phyloP scores from a whole-genome alignment of 2,888 invertebrate genomes.

The Hypolimnas misippus region DNA sequence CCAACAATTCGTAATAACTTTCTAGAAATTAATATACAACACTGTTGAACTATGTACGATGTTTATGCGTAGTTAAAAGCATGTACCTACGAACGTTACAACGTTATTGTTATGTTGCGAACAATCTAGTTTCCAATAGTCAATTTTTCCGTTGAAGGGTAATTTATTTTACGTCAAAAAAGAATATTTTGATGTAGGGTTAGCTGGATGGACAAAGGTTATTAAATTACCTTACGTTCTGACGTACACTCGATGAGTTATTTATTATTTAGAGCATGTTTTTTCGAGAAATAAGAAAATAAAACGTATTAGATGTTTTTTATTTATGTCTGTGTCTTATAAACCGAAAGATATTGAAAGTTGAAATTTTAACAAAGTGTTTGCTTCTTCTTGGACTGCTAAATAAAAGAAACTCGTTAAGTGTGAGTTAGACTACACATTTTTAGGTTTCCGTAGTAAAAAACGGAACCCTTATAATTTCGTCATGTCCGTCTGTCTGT shows the following conservation, averaged over 20 bases:
- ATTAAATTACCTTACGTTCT: slow-evolving; percentile 23
- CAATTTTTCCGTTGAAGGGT: slow-evolving; percentile 2
- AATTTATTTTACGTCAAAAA: slow-evolving; percentile 9
- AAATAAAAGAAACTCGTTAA: too few species aligned
- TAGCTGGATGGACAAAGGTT: slow-evolving; percentile 17
- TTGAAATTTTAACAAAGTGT: slow-evolving; percentile 18
- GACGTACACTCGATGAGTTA: slow-evolving; percentile 17
- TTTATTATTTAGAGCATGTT: neutral
- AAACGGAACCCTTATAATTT: too few species aligned
- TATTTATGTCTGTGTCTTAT: slow-evolving; percentile 13
- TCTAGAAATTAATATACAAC: slow-evolving; percentile 10
- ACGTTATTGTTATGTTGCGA: too few species aligned
- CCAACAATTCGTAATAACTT: slow-evolving; percentile 25
- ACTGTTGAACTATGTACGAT: neutral
- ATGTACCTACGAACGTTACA: too few species aligned
- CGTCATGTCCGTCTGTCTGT: too few species aligned
- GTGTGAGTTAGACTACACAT: too few species aligned
- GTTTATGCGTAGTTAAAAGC: too few species aligned
- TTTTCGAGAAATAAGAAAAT: too few species aligned
- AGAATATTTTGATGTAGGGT: slow-evolving; percentile 16
- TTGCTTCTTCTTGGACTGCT: too few species aligned
- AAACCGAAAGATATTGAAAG: neutral
- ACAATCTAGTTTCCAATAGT: neutral
- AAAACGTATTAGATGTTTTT: too few species aligned
- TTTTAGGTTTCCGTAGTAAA: too few species aligned